Evolutionary conservation across 2,888 invertebrate species (phyloP).

Genomic region (Ctenicera cuprea): DNA sequence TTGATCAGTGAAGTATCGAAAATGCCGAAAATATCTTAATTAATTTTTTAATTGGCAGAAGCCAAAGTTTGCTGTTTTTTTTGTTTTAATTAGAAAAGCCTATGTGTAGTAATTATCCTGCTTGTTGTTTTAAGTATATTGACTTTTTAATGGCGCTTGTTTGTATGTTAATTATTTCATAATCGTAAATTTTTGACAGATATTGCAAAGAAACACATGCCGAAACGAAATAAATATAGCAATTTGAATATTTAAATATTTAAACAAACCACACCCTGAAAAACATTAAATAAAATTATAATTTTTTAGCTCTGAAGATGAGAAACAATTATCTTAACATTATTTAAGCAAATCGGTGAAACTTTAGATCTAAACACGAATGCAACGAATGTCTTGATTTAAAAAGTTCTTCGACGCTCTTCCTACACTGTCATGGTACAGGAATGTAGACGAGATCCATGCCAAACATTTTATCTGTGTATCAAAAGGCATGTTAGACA

Average conservation of each 20-base stretch:
- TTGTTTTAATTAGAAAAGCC: no score
- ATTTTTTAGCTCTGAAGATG: no score
- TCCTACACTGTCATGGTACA: conserved; percentile 14
- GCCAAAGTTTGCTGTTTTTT: no score
- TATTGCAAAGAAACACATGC: background rate
- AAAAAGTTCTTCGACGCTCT: background rate
- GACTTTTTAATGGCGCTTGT: background rate
- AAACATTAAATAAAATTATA: background rate
- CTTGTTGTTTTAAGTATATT: no score
- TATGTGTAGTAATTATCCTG: no score
- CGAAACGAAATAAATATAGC: conserved; percentile 3
- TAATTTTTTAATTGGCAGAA: conserved; percentile 17
- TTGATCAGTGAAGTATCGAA: conserved; percentile 8
- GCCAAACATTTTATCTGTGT: conserved; percentile 24
- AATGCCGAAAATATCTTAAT: conserved; percentile 11
- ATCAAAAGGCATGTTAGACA: conserved; percentile 31
- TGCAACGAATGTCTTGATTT: conserved; percentile 12
- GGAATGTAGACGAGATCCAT: conserved; percentile 22
- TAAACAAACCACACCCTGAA: background rate
- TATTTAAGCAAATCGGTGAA: no score
- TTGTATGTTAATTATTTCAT: background rate
- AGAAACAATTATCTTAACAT: no score
- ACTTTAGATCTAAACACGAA: no score
- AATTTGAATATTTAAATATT: no score
- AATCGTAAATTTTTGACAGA: conserved; percentile 1